Percentiles rank a stretch among this genome's conserved stretches.
Evolutionary conservation across 2,797 vertebrate species (phyloP).

Genomic region (Dicrostonyx torquatus): DNA sequence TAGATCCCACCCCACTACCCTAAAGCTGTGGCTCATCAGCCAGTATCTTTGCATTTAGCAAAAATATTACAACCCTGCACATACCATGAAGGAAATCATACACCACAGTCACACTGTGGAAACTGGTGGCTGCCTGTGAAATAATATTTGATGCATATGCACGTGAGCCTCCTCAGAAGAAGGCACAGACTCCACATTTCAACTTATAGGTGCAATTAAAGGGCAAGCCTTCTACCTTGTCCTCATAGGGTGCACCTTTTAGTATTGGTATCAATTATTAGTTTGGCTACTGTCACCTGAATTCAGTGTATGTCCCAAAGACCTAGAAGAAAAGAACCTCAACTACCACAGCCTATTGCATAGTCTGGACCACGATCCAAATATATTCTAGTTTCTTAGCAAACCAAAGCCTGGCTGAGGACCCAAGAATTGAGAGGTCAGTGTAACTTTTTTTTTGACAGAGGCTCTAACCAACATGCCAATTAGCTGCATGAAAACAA

Average conservation of each 20-base stretch:
- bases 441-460: constrained; percentile 48
- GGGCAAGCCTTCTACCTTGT: background rate
- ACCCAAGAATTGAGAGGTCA: constrained; percentile 53
- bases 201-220: background rate
- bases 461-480: constrained; percentile 55
- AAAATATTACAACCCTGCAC: background rate
- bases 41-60: constrained; percentile 16
- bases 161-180: background rate
- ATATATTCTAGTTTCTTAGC: constrained; percentile 43
- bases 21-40: background rate
- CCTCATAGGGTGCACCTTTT: constrained; percentile 17
- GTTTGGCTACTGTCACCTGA: background rate
- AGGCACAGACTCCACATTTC: background rate
- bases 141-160: constrained; percentile 19
- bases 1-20: background rate
- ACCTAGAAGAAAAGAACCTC: constrained; percentile 57
- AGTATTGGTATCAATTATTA: background rate
- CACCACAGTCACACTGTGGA: background rate
- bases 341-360: constrained; percentile 16
- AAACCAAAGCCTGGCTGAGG: constrained; percentile 12
- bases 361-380: constrained; percentile 18
- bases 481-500: constrained; percentile 40
- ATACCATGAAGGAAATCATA: constrained; percentile 2
- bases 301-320: constrained; percentile 14
- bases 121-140: background rate